These are phyloP conservation scores for Leptarthrus brevirostris DNA, from an alignment of 2,888 invertebrate genomes.

Conservation along the genomic window DNA sequence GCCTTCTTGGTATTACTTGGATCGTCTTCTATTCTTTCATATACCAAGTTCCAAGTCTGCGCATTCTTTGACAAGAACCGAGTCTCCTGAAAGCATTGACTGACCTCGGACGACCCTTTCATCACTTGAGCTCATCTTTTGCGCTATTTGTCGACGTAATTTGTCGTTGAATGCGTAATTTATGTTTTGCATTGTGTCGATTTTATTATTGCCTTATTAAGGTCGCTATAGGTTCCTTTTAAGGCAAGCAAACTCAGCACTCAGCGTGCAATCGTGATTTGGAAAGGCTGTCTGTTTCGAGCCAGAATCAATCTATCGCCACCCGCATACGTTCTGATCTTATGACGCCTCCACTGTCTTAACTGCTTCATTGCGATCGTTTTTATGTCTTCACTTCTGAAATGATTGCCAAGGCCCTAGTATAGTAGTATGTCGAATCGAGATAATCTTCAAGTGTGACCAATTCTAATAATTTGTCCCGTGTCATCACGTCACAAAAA, in stretches of 20 bases:
- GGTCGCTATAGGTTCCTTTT: constrained; percentile 18
- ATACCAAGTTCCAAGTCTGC: no score
- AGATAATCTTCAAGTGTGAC: constrained; percentile 20
- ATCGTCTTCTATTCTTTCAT: no score
- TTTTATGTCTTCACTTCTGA: not conserved
- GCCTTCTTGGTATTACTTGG: not conserved
- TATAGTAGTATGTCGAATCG: not conserved
- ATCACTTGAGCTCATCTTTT: not conserved
- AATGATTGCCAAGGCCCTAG: not conserved
- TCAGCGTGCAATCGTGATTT: not conserved
- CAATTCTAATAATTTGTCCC: constrained; percentile 43
- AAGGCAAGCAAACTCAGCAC: not conserved
- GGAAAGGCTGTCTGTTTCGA: not conserved
- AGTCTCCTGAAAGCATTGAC: not conserved
- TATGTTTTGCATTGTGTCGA: constrained; percentile 36
- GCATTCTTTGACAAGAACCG: not conserved
- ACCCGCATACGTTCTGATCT: not conserved
- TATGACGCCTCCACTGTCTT: not conserved
- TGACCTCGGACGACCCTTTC: not conserved
- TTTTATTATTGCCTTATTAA: constrained; percentile 35
- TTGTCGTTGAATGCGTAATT: constrained; percentile 36
- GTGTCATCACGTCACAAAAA: constrained; percentile 20
- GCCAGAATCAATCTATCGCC: constrained; percentile 29
- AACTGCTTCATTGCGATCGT: not conserved
- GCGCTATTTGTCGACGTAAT: constrained; percentile 19